phyloP scores from a whole-genome alignment of 2,797 vertebrate species.

The Dallia pectoralis region DNA sequence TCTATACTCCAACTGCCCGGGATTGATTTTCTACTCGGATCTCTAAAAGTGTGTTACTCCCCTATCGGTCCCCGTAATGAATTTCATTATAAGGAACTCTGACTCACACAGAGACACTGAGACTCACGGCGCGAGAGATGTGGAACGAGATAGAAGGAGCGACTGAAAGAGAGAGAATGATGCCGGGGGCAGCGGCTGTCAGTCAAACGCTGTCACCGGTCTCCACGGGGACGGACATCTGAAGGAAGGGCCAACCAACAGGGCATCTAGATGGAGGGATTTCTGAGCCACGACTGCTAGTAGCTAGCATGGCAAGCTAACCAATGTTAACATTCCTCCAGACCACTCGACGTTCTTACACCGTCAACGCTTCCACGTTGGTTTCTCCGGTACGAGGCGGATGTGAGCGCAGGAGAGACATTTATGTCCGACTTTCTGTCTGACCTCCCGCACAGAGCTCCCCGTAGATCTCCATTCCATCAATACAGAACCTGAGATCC shows the following conservation, averaged over 20 bases:
- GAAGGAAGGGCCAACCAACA: slow-evolving; percentile 63
- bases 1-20: slow-evolving; percentile 47
- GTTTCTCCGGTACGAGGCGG: no score
- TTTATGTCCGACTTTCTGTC: no score
- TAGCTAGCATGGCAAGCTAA: slow-evolving; percentile 27
- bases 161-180: slow-evolving; percentile 29
- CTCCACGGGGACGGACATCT: slow-evolving; percentile 39
- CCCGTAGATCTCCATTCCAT: no score
- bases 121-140: slow-evolving; percentile 35
- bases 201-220: slow-evolving; percentile 54
- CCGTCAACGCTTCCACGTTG: no score
- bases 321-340: slow-evolving; percentile 9
- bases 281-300: slow-evolving; percentile 20
- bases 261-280: slow-evolving; percentile 23
- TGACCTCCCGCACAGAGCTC: no score
- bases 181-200: slow-evolving; percentile 59
- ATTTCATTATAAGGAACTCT: slow-evolving; percentile 65
- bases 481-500: no score
- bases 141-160: slow-evolving; percentile 4
- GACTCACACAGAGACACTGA: slow-evolving; percentile 35
- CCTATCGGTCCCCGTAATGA: slow-evolving; percentile 67
- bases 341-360: no score
- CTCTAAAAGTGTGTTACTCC: slow-evolving; percentile 63
- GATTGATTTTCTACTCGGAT: slow-evolving; percentile 69
- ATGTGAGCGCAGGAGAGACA: slow-evolving; percentile 1